Evolutionary conservation across 1,140 invertebrate species (phyloP), one percentile per base, ranked within the genome.

Genomic region (Notospermus geniculatus): DNA sequence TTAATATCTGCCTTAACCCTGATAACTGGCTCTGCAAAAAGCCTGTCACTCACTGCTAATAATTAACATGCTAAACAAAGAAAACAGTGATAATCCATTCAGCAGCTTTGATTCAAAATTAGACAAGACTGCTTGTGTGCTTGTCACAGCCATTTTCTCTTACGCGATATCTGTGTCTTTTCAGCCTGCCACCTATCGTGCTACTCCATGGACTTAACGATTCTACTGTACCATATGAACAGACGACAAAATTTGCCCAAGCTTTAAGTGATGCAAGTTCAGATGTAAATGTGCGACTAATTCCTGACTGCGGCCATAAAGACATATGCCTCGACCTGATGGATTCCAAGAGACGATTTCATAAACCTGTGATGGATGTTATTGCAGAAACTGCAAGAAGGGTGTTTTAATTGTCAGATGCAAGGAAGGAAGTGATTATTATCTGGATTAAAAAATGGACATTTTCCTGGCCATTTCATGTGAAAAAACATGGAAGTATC

Each of bases 161-260:
- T 50, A 27, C 4, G n/a, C 46, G 4, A 50, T 50, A 7, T 19
- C 25, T n/a, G 52, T 36, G 15, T 23, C 13, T 67, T 66, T 70
- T 17, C 68, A 80, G 78, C 46, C 68, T 78, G 28, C 78, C 78
- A 7, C 58, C 69, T 39, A 70, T 77, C 30, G 65, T 75, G 2
- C 57, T 80, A 45, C 55, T 77, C 1, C 78, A 80, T 69, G 77
- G 77, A 17, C 71, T 68, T 50, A 67, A 69, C 17, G 78, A 80
- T 54, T 64, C 71, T 59, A 66, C 73, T 7, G 73, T 74, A 45
- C 78, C 77, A 27, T 17, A 72, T 15, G 56, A 64, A 28, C 76
- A 76, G 0, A 71, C 67, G 0, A 65, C 65, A 7, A 70, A 65
- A 39, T 72, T 79, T 54, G 67, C 54, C 5, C 68, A 73, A 15